Evolutionary conservation across 2,888 invertebrate genomes (phyloP).

Genomic region (Orchesellides sinensis): DNA sequence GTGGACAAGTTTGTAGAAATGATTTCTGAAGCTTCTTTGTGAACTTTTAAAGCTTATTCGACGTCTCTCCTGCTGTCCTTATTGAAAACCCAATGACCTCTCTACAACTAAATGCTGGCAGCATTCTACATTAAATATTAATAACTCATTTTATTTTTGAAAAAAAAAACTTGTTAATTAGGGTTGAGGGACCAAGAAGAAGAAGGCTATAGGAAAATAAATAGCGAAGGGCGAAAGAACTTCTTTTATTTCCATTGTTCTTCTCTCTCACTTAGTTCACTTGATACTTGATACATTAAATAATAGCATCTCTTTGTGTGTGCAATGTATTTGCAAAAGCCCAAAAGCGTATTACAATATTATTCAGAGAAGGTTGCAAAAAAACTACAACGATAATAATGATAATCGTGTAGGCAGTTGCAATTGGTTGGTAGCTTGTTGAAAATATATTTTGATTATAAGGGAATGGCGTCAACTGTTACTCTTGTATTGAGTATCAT

Average conservation of each 20-base stretch:
- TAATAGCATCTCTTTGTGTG: too few species aligned
- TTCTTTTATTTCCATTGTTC: slow-evolving; percentile 30
- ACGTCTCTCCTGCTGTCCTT: too few species aligned
- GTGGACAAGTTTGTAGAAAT: too few species aligned
- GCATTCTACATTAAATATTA: too few species aligned
- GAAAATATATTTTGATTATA: too few species aligned
- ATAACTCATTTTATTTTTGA: neutral
- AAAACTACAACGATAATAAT: neutral
- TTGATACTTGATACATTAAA: neutral
- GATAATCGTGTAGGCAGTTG: neutral
- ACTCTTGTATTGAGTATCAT: slow-evolving; percentile 2
- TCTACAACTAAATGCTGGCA: too few species aligned
- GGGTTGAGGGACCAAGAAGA: slow-evolving; percentile 13
- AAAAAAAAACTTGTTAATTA: slow-evolving; percentile 25
- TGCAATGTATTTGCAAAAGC: too few species aligned
- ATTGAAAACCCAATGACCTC: too few species aligned
- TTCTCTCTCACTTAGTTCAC: neutral
- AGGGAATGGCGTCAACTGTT: slow-evolving; percentile 58
- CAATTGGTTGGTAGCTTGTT: too few species aligned
- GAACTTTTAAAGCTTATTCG: too few species aligned
- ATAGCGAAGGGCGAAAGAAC: slow-evolving; percentile 59
- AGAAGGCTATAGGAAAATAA: slow-evolving; percentile 20
- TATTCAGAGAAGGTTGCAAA: slow-evolving; percentile 53
- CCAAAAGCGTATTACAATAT: too few species aligned
- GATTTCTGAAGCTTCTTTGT: too few species aligned